Percentiles rank a stretch among this genome's conserved stretches.
These are phyloP conservation scores for Toxotes chatareus DNA, from an alignment of 2,113 vertebrate genomes.

Conservation along the genomic window DNA sequence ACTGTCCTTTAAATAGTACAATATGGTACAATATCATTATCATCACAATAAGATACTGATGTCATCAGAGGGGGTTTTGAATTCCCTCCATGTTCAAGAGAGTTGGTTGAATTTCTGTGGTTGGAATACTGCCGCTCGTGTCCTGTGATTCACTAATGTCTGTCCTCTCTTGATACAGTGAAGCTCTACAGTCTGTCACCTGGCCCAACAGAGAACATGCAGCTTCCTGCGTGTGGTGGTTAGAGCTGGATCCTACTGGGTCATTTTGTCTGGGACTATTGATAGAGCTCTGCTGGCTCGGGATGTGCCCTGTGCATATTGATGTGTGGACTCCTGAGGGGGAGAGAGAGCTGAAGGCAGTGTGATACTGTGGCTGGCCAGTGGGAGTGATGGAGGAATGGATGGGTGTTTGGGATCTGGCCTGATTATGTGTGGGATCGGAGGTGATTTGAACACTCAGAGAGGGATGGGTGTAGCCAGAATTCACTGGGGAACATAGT, in stretches of 20 bases:
- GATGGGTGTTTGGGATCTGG: slow-evolving; percentile 67
- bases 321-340: slow-evolving; percentile 54
- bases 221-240: slow-evolving; percentile 48
- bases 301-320: slow-evolving; percentile 30
- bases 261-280: slow-evolving; percentile 71
- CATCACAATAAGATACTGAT: neutral
- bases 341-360: slow-evolving; percentile 69
- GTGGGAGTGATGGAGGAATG: slow-evolving; percentile 67
- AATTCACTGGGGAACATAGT: slow-evolving; percentile 68
- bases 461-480: slow-evolving; percentile 60
- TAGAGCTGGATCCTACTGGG: slow-evolving; percentile 66
- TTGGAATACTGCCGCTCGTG: slow-evolving; percentile 13
- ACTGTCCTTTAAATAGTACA: neutral
- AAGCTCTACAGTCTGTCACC: slow-evolving; percentile 28
- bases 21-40: neutral
- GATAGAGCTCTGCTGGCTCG: slow-evolving; percentile 36
- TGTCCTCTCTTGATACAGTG: slow-evolving; percentile 51
- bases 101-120: slow-evolving; percentile 35
- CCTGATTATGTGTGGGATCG: slow-evolving; percentile 58
- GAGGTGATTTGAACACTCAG: slow-evolving; percentile 64
- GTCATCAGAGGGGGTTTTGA: slow-evolving; percentile 18
- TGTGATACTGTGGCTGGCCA: slow-evolving; percentile 72
- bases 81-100: slow-evolving; percentile 59
- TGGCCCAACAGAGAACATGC: slow-evolving; percentile 48
- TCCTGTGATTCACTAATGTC: slow-evolving; percentile 40